A percentile compares a stretch with the other conserved stretches of the same genome.
phyloP scores from a whole-genome alignment of 2,797 vertebrate species.

The Coreius guichenoti region DNA sequence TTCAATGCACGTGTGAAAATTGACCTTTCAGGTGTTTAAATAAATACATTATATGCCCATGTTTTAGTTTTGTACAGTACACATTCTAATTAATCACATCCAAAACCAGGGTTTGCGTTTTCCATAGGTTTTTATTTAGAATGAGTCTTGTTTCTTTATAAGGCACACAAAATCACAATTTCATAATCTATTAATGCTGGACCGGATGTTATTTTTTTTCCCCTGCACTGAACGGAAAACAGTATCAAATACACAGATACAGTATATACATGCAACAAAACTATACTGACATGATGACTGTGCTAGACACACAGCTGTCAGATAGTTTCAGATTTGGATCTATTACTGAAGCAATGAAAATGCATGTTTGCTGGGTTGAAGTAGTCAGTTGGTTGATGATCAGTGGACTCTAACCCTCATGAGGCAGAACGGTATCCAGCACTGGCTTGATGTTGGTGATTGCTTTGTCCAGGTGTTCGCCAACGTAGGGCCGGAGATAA shows the following conservation, averaged over 20 bases:
- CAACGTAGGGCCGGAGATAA: conserved; percentile 67
- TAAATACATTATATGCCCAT: neutral
- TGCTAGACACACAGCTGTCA: conserved; percentile 24
- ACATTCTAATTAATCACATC: neutral
- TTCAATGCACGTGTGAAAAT: neutral
- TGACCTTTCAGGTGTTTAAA: neutral
- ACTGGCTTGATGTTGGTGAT: conserved; percentile 64
- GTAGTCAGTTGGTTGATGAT: conserved; percentile 39
- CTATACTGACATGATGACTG: conserved; percentile 22
- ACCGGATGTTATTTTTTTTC: conserved; percentile 24
- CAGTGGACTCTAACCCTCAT: conserved; percentile 61
- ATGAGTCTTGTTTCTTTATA: conserved; percentile 18
- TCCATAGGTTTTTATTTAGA: conserved; percentile 37
- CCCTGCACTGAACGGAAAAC: conserved; percentile 44
- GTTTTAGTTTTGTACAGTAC: neutral
- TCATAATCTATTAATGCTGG: conserved; percentile 46
- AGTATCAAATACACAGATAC: conserved; percentile 59
- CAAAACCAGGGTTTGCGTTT: conserved; percentile 8
- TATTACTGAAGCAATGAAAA: conserved; percentile 13
- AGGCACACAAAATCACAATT: conserved; percentile 20
- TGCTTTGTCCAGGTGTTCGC: conserved; percentile 53
- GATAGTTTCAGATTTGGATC: conserved; percentile 29
- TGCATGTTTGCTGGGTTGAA: conserved; percentile 16
- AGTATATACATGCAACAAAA: conserved; percentile 52
- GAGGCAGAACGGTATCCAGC: conserved; percentile 71